A percentile compares a stretch with the other conserved stretches of the same genome.
These are phyloP conservation scores for Colletes latitarsis DNA, from an alignment of 1,140 invertebrate genomes.

Conservation along the genomic window DNA sequence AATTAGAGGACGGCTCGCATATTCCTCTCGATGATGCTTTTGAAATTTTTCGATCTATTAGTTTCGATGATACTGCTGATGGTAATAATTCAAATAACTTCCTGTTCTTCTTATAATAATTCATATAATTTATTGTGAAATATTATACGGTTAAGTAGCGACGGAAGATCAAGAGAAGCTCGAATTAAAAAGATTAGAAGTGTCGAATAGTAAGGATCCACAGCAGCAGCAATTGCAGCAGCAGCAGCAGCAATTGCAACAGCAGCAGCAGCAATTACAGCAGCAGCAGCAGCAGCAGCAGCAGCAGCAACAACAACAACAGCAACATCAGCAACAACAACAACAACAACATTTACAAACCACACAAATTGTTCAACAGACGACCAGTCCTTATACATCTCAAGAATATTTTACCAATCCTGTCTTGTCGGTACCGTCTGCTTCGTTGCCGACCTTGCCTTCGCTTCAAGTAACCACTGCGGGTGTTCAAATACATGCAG, in stretches of 20 bases:
- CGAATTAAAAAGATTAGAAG: slow-evolving; percentile 75
- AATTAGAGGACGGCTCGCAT: slow-evolving; percentile 78
- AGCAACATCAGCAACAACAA: slow-evolving; percentile 65
- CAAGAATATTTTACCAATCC: slow-evolving; percentile 82
- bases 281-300: slow-evolving; percentile 66
- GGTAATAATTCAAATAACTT: slow-evolving; percentile 72
- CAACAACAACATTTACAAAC: slow-evolving; percentile 63
- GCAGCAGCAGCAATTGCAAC: slow-evolving; percentile 67
- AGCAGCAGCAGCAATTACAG: slow-evolving; percentile 70
- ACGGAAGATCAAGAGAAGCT: slow-evolving; percentile 76
- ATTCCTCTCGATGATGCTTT: slow-evolving; percentile 82
- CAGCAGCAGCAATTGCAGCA: slow-evolving; percentile 69
- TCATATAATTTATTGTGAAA: slow-evolving; percentile 3
- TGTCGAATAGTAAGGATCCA: slow-evolving; percentile 72
- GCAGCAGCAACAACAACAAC: slow-evolving; percentile 64
- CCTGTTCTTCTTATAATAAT: background rate
- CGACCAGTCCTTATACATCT: slow-evolving; percentile 60
- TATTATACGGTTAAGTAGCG: slow-evolving; percentile 44
- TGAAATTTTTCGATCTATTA: slow-evolving; percentile 82
- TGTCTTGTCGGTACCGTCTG: slow-evolving; percentile 71
- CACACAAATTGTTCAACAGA: slow-evolving; percentile 69
- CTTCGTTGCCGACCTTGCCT: slow-evolving; percentile 73
- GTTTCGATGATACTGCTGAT: slow-evolving; percentile 79
- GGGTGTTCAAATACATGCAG: slow-evolving; percentile 74
- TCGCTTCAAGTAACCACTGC: slow-evolving; percentile 71